Base-by-base conservation (phyloP, 2,797 vertebrate genomes). In the Oreochromis grahami region DNA sequence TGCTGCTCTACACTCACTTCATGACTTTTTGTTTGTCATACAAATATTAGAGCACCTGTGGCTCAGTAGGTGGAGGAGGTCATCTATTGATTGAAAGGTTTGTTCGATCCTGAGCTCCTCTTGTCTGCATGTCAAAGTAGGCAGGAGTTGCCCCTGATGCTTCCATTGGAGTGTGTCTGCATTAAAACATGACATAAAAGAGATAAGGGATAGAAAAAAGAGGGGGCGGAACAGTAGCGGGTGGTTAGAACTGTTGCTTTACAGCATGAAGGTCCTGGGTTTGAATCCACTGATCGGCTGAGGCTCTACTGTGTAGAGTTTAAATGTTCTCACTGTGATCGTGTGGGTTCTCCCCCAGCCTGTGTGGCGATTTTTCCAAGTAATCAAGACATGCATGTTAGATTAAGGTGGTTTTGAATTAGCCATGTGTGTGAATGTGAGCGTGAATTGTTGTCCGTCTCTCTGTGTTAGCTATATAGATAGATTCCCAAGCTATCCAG, bases 241-340 rank as follows among this genome's bases (percentile, higher is more conserved):
- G 24, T 72, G 17, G 68, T 70, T 70, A 8, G 68, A 17, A 7
- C 15, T 72, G 6, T 8, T 72, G 4, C 9, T 72, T 72, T 11
- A 7, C 3, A 72, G 68, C 15, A 0, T 19, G 24, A 72, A 19
- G 0, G 4, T 48, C 7, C 6, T 0, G 41, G 41, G 41, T 72
- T 72, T 45, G 26, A 29, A 72, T 48, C 68, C 68, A 48, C 41
- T 29, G 41, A 41, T 6, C 0, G 4, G 24, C 43, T 48, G 68
- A 29, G 68, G 41, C 41, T 26, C 4, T 52, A 12, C 51, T n/a
- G 51, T 21, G 51, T 52, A n/a, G 51, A 21, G 51, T 21, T 21
- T 52, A n/a, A 1, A 21, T 11, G 51, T 52, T 52, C n/a, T 52
- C n/a, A 10, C 51, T 10, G 1, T 21, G 4, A 19, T 19, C 5